A percentile compares a stretch with the other conserved stretches of the same genome.
Conservation (phyloP, 2,113 vertebrate genomes). For the Cyprinus carpio region DNA sequence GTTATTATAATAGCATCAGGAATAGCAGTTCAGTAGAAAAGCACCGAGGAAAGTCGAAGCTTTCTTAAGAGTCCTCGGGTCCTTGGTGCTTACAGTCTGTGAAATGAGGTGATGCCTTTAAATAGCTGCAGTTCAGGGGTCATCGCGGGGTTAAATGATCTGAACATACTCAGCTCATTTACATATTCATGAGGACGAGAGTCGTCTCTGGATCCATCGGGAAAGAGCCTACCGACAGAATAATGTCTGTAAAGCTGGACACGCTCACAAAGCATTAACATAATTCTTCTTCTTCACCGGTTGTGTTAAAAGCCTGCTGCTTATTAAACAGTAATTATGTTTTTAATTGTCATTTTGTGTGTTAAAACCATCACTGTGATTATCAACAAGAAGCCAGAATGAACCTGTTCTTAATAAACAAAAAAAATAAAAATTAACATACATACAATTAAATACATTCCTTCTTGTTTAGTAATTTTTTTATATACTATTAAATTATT, state of each 20-base stretch:
- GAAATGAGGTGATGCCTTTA: constrained; percentile 67
- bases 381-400: not conserved
- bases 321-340: not conserved
- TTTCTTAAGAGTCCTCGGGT: not conserved
- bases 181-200: constrained; percentile 18
- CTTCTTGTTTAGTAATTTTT: not conserved
- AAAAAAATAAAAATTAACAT: no score
- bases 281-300: not conserved
- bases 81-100: constrained; percentile 17
- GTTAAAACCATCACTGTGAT: not conserved
- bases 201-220: not conserved
- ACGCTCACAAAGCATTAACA: not conserved
- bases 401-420: not conserved
- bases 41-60: no score
- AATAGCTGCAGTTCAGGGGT: constrained; percentile 56
- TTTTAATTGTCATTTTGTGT: not conserved
- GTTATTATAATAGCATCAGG: no score
- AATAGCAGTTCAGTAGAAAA: no score
- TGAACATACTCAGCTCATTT: constrained; percentile 51
- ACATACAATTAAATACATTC: no score
- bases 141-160: constrained; percentile 64
- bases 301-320: not conserved
- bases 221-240: not conserved
- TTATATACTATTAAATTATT: no score
- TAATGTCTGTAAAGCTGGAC: not conserved